Evolutionary conservation across 2,888 invertebrate species (phyloP).

Genomic region (Dicranocentrus wangi): DNA sequence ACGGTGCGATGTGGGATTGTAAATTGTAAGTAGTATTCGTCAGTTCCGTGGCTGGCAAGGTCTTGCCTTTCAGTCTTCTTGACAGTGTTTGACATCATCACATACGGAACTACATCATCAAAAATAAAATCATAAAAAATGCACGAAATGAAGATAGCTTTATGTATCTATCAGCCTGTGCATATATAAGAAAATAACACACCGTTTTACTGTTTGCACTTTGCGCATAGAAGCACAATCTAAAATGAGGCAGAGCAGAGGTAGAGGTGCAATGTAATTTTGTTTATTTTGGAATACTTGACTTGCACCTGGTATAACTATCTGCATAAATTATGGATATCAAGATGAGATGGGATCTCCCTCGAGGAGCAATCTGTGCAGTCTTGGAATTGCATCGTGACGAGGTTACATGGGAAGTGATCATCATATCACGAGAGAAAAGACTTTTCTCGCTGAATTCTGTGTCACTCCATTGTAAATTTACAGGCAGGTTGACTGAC

Average conservation of each 20-base stretch:
- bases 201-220: no score
- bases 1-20: no score
- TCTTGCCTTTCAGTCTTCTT: no score
- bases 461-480: neutral
- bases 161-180: no score
- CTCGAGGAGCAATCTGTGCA: neutral
- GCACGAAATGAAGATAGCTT: no score
- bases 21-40: no score
- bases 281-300: neutral
- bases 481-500: neutral
- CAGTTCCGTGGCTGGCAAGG: no score
- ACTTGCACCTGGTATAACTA: neutral
- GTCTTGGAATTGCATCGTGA: neutral
- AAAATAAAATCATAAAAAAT: no score
- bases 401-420: neutral
- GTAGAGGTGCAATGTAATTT: neutral
- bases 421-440: neutral
- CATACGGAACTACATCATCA: no score
- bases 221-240: no score
- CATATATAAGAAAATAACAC: no score
- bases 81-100: slow-evolving; percentile 8
- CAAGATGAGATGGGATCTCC: slow-evolving; percentile 5
- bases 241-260: no score
- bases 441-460: neutral
- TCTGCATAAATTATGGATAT: slow-evolving; percentile 19